Evolutionary conservation across 2,888 invertebrate species (phyloP), one percentile per base, ranked within the genome.

Genomic region (Ectemnius cavifrons): DNA sequence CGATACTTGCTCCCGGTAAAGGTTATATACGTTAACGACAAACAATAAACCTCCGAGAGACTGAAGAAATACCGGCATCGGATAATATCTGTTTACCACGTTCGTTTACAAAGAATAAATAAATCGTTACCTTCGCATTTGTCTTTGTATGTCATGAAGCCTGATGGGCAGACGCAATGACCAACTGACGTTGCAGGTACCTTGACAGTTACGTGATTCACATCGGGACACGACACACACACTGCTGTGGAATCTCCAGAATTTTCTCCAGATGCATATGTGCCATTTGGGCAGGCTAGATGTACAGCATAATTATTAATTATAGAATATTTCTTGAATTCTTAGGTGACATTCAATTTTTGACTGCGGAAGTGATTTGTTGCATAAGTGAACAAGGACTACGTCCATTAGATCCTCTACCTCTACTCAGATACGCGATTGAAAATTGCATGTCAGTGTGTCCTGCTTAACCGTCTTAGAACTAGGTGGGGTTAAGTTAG

Each of bases 271-370:
- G 90, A 86, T 65, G 92, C 92, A 84, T 93, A 95, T 0, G 94
- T 94, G 23, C 94, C 94, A 63, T 92, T 91, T 0, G 94, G 94
- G 86, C 95, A 95, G 2, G 93, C 95, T 95, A 85, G 62, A 66
- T 56, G 61, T 59, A 20, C 5, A 70, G 3, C 18, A 71, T 16
- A 52, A 16, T 37, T 8, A 37, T 37, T 37, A 37, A 37, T 23
- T 2, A 23, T 23, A 37, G 37, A 37, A 6, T 37, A 8, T 37
- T 6, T 37, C 37, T 37, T 37, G 37, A 37, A 37, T 6, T 37
- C 23, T 23, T 2, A 23, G 23, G 3, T 23, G 3, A 23, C 23
- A 23, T 23, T 23, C 23, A 23, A 23, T 23, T 23, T 23, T 2
- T 23, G 23, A 23, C 2, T 23, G 23, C 3, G 23, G 1, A 2